Evolutionary conservation across 2,113 vertebrate genomes (phyloP).

Genomic region (Spilogale gracilis): DNA sequence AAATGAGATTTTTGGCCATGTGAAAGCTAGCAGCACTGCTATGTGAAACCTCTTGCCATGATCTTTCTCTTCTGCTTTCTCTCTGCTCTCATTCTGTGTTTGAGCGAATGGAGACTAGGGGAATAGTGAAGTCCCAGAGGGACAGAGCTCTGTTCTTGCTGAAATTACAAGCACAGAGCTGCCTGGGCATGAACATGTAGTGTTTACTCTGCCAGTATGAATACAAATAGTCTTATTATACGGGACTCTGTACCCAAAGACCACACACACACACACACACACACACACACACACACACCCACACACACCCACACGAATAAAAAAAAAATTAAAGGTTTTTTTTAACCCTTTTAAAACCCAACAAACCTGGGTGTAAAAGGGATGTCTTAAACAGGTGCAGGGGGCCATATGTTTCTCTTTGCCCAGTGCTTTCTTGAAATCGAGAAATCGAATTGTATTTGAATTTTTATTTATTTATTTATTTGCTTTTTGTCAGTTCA

Average conservation of each 20-base stretch:
- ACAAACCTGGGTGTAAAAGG: slow-evolving; percentile 13
- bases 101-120: slow-evolving; percentile 88
- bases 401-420: not conserved
- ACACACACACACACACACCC: slow-evolving; percentile 65
- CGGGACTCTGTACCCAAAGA: slow-evolving; percentile 90
- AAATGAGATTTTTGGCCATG: slow-evolving; percentile 75
- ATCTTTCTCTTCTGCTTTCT: slow-evolving; percentile 82
- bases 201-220: slow-evolving; percentile 93
- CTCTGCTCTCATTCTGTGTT: slow-evolving; percentile 85
- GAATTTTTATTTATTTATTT: not conserved
- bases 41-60: slow-evolving; percentile 81
- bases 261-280: slow-evolving; percentile 70
- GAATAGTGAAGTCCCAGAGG: slow-evolving; percentile 89
- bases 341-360: slow-evolving; percentile 86
- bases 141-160: slow-evolving; percentile 89
- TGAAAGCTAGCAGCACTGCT: slow-evolving; percentile 69
- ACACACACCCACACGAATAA: not conserved
- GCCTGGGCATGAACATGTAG: slow-evolving; percentile 92
- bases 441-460: not conserved
- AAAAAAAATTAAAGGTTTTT: slow-evolving; percentile 85
- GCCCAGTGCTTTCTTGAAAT: slow-evolving; percentile 50
- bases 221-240: slow-evolving; percentile 94
- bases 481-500: slow-evolving; percentile 35
- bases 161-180: slow-evolving; percentile 92
- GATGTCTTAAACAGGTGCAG: not conserved